A percentile compares a stretch with the other conserved stretches of the same genome.
Conservation (phyloP, 2,113 vertebrate species). For the Turdus rufiventris region DNA sequence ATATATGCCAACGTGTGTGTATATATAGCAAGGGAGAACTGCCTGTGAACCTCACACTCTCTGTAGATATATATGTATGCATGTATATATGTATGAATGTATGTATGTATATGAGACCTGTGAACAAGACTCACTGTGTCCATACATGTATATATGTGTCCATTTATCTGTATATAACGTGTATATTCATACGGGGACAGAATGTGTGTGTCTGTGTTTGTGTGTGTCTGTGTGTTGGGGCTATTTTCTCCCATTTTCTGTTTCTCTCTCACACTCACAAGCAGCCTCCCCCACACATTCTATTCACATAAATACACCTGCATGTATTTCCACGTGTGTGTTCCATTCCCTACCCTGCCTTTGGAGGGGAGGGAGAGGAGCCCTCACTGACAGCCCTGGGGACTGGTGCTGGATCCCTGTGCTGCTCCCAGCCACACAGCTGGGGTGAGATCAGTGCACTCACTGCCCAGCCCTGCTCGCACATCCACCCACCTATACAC, state of each 20-base stretch:
- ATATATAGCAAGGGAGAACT: neutral
- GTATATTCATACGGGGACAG: no score
- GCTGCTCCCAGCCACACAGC: neutral
- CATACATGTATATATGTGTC: no score
- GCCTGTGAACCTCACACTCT: neutral
- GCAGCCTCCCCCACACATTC: neutral
- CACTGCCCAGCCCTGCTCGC: neutral
- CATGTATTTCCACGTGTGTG: rapidly evolving
- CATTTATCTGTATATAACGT: no score
- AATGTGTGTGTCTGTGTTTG: neutral
- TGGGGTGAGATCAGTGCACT: neutral
- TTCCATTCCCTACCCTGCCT: neutral
- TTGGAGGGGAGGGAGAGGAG: neutral
- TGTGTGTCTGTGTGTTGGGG: neutral
- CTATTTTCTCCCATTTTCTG: neutral
- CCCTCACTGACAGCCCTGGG: neutral
- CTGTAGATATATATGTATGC: no score
- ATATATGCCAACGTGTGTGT: neutral
- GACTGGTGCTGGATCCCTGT: neutral
- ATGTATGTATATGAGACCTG: rapidly evolving
- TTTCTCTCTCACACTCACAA: neutral
- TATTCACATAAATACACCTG: neutral
- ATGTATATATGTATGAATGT: no score
- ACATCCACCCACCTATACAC: neutral
- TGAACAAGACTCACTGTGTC: neutral